Evolutionary conservation across 2,888 invertebrate genomes (phyloP), one percentile per base, ranked within the genome.

Genomic region (Cryptosula pallasiana): DNA sequence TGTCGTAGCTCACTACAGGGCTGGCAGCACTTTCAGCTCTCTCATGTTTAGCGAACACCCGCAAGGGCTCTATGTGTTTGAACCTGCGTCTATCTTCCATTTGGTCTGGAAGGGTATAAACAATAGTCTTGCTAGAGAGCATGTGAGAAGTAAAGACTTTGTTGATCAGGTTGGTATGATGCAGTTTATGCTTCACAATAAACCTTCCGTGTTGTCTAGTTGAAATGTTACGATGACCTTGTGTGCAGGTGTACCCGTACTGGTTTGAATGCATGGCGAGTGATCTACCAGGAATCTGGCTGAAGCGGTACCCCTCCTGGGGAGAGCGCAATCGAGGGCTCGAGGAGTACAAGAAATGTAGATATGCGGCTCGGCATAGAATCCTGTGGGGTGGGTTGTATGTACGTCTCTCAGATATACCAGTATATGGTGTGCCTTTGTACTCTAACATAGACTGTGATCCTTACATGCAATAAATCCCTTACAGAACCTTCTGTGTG

Each of bases 21-120:
- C 25, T 63, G 63, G 63, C 63, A 63, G 63, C 63, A 63, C 63
- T 16, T 63, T 63, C 32, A 27, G 25, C 5, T 63, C 63, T 13
- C 63, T 63, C 34, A 63, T 63, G 63, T 63, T 63, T 32, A 63
- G 63, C 32, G 32, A 32, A 5, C 27, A 63, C 32, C 63, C 63
- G 2, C 13, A 63, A 29, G 25, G 29, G 3, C 27, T 63, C 3
- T 63, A 63, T n/a, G n/a, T 63, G n/a, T 63, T 63, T 34, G 63
- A 63, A n/a, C 63, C 63, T 16, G 63, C 63, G 29, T 32, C 32
- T 27, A 32, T 63, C 25, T 63, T 32, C 27, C 25, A 27, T 34
- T 13, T 32, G 2, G 32, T 27, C 32, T 63, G 63, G 63, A 32
- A 32, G 2, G 63, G 63, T 5, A 32, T 63, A 5, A 63, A 63